Percentiles rank a stretch among this genome's conserved stretches.
Evolutionary conservation across 1,140 invertebrate genomes (phyloP).

Genomic region (Odontomachus brunneus): DNA sequence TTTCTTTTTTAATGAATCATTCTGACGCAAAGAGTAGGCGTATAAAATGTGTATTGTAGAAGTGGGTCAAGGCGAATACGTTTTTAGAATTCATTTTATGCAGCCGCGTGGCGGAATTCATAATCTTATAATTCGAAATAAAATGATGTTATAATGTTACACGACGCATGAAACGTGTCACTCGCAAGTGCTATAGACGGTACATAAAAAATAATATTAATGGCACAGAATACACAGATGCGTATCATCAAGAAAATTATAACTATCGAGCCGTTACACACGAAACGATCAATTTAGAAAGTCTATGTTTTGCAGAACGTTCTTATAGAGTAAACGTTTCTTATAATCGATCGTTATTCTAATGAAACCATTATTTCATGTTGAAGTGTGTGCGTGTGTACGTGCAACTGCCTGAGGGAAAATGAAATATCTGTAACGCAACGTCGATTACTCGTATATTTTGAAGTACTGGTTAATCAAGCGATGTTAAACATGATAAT

Average conservation of each 20-base stretch:
- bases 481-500: too few relatives aligned
- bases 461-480: not conserved
- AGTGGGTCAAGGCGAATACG: slow-evolving; percentile 32
- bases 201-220: slow-evolving; percentile 17
- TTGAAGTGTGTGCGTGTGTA: too few relatives aligned
- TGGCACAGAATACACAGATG: not conserved
- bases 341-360: slow-evolving; percentile 8
- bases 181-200: not conserved
- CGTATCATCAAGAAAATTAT: not conserved
- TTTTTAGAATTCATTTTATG: slow-evolving; percentile 41
- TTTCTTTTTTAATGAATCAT: slow-evolving; percentile 46
- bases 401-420: not conserved
- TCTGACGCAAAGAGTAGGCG: slow-evolving; percentile 16
- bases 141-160: slow-evolving; percentile 13
- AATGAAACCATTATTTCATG: slow-evolving; percentile 13
- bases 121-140: not conserved
- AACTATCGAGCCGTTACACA: not conserved
- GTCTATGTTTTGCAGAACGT: not conserved
- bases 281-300: not conserved
- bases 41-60: slow-evolving; percentile 7
- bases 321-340: not conserved
- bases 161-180: not conserved
- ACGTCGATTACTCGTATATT: too few relatives aligned
- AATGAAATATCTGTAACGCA: not conserved
- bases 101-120: not conserved